Evolutionary conservation across 2,888 invertebrate genomes (phyloP).

Genomic region (Bimastos eiseni): DNA sequence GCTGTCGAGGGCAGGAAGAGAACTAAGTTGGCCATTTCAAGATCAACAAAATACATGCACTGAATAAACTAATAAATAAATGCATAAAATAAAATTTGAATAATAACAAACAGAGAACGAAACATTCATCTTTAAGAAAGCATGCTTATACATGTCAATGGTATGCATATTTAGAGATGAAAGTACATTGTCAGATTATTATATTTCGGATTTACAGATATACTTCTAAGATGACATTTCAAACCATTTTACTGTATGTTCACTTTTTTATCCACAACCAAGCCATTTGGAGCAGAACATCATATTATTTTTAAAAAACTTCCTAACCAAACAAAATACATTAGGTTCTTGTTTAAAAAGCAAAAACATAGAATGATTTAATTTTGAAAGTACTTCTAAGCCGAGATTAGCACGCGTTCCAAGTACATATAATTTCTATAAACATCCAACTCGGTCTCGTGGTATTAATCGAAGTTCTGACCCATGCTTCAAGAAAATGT

Average conservation of each 20-base stretch:
- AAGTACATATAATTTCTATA: neutral
- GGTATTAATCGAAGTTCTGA: conserved; percentile 94
- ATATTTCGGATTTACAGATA: neutral
- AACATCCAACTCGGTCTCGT: conserved; percentile 86
- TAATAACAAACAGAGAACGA: neutral
- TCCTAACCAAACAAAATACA: neutral
- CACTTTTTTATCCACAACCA: neutral
- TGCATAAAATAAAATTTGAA: neutral
- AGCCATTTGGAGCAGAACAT: neutral
- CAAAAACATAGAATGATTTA: neutral
- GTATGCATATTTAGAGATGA: neutral
- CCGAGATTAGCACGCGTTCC: neutral
- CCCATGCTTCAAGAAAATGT: conserved; percentile 96
- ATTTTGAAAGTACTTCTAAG: neutral
- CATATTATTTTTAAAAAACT: neutral
- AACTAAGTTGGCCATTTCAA: too few species aligned
- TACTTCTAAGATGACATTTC: neutral
- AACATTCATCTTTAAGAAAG: neutral
- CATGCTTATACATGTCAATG: neutral
- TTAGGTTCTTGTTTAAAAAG: neutral
- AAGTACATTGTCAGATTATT: neutral
- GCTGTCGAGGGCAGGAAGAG: too few species aligned
- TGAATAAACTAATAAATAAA: too few species aligned
- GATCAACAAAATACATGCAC: too few species aligned
- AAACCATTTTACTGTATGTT: neutral